Percentiles rank a stretch among this genome's conserved stretches.
phyloP scores from a whole-genome alignment of 64 coral and sea anemone species.

The Montipora capricornis region DNA sequence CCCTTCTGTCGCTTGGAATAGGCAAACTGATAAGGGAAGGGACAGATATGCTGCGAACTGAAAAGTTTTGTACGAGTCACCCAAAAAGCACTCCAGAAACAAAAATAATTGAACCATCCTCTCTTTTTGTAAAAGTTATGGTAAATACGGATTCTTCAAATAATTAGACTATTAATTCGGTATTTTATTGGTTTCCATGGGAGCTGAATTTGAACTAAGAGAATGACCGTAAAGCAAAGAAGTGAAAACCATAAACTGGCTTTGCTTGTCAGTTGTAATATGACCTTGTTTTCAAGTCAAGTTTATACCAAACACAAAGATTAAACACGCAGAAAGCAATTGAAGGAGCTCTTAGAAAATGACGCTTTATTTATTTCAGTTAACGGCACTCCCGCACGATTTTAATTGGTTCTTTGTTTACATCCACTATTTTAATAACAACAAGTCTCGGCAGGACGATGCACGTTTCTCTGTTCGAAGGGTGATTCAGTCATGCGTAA shows the following conservation, averaged over 20 bases:
- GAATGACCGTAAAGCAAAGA: background rate
- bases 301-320: background rate
- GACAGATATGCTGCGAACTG: background rate
- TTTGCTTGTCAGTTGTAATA: background rate
- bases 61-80: background rate
- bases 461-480: background rate
- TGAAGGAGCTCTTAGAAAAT: background rate
- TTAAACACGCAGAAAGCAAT: background rate
- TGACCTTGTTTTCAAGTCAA: background rate
- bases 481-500: background rate
- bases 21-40: background rate
- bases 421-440: background rate
- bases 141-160: too few species aligned
- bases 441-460: background rate
- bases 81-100: background rate
- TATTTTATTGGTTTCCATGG: background rate
- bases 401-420: conserved; percentile 13
- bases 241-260: background rate
- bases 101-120: background rate
- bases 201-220: background rate
- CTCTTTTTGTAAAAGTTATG: too few species aligned
- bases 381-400: background rate
- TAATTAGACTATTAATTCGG: background rate
- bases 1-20: too few species aligned
- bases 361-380: background rate